Base-by-base conservation (phyloP, 2,113 vertebrate genomes). In the Laticauda colubrina region DNA sequence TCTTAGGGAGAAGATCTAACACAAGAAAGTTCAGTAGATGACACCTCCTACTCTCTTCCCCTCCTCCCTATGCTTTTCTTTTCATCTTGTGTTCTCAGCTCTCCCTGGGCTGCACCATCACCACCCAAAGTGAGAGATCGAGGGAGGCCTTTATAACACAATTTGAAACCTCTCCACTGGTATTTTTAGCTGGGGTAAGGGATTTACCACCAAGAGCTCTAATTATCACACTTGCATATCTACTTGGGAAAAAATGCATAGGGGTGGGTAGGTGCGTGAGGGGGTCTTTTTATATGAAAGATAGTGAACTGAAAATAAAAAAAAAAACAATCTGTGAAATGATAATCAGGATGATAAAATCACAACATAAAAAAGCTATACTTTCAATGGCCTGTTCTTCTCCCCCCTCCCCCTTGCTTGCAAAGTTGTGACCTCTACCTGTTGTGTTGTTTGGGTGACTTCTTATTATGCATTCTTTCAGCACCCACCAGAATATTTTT, bases 41-140 rank as follows among this genome's bases (percentile, higher is more conserved):
- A 91, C 0, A 0, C 24, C 53, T 91, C 39, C 59, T 48, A 45
- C 10, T 0, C 54, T 5, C 0, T 59, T 89, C 10, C 24, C 29
- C 23, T 85, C 75, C 69, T 55, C 15, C 7, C 75, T 9, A 4
- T 39, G n/a, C 0, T 3, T n/a, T 21, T 26, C 61, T 26, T 90
- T 43, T 86, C 29, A 57, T 51, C 39, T 12, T 5, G n/a, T 55
- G n/a, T 5, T 94, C 91, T 61, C 87, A 93, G 54, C 21, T 64
- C 4, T 0, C 0, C 15, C 1, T 0, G 51, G 85, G 20, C 85
- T 88, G 39, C 45, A 0, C 0, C 34, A 21, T 15, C 51, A 43
- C 29, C 1, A 0, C 0, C 0, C 0, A 29, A 55, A 23, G 57
- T 53, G 91, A 93, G 39, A 94, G n/a, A 56, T 89, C 56, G 0